A percentile compares a stretch with the other conserved stretches of the same genome.
phyloP scores from a whole-genome alignment of 2,797 vertebrate genomes.

The Tamandua tetradactyla region DNA sequence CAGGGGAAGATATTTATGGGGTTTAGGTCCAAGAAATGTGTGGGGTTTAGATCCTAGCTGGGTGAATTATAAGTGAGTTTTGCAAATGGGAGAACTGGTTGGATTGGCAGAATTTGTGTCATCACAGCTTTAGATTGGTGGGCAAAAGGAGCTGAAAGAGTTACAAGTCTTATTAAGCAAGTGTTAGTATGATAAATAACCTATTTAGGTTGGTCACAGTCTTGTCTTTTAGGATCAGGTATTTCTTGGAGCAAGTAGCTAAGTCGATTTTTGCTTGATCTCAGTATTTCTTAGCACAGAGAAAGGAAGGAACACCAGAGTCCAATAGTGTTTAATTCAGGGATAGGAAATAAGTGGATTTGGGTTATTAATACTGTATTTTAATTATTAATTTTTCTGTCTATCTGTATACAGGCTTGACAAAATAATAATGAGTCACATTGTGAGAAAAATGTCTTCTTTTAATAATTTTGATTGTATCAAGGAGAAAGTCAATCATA shows the following conservation, averaged over 20 bases:
- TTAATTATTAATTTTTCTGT: neutral
- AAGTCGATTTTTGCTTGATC: neutral
- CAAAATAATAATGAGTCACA: neutral
- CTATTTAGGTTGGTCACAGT: neutral
- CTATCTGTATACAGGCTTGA: neutral
- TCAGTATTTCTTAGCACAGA: neutral
- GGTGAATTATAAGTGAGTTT: neutral
- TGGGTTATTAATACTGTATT: neutral
- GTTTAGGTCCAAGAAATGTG: too few species aligned
- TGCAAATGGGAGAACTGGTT: neutral
- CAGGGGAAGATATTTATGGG: neutral
- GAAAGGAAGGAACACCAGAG: neutral
- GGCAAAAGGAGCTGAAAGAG: neutral
- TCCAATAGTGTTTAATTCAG: neutral
- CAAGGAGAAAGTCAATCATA: neutral
- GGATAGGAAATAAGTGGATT: neutral
- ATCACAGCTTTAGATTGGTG: neutral
- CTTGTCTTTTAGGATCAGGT: neutral
- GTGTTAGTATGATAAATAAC: neutral
- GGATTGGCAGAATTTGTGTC: neutral
- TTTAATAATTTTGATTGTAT: conserved; percentile 1
- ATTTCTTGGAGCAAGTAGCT: neutral
- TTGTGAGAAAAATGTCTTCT: neutral
- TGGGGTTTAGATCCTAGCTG: neutral
- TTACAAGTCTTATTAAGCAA: neutral